Evolutionary conservation across 2,113 vertebrate species (phyloP), one percentile per base, ranked within the genome.

Genomic region (Micromys minutus): DNA sequence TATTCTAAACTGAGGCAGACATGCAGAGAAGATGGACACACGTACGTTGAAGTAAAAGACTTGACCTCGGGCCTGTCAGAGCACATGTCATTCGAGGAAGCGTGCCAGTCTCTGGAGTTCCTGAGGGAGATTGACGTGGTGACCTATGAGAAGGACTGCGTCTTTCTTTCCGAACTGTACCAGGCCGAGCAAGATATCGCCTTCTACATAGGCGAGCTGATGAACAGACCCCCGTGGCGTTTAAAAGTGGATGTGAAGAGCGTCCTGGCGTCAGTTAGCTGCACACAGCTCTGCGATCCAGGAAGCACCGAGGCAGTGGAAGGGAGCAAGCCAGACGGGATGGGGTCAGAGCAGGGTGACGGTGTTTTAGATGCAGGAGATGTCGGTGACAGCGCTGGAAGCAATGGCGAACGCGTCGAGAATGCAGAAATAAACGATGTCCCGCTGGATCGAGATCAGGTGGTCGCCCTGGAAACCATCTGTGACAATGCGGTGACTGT

Each of bases 401-500:
- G 45, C 57, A 77, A 95, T 74, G 76, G 74, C 29, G 94, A 97
- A 0, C 34, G 45, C 59, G 10, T 69, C 88, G 15, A 42, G 0
- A 3, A 3, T 50, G 52, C 83, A 57, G 83, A 97, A 85, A 11
- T 74, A 26, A 63, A 11, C 50, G 88, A 96, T 7, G 42, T 63
- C 59, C 95, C 96, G 0, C 76, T 98, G 79, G 99, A 99, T 76
- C 87, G 15, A n/a, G 98, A 99, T 93, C 99, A 99, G 57, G 69
- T 98, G 76, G 96, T 71, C 39, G 99, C 99, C 63, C 26, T 98
- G 72, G 47, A 98, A 92, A 99, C 99, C 98, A 98, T 99, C 75
- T 99, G 99, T 92, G 94, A 97, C 86, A 99, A 99, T 90, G 98
- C 99, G 12, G 98, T 99, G 89, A 99, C 99, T 0, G 94, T 99